Evolutionary conservation across 2,888 invertebrate species (phyloP).

Genomic region (Megastigmus dorsalis): DNA sequence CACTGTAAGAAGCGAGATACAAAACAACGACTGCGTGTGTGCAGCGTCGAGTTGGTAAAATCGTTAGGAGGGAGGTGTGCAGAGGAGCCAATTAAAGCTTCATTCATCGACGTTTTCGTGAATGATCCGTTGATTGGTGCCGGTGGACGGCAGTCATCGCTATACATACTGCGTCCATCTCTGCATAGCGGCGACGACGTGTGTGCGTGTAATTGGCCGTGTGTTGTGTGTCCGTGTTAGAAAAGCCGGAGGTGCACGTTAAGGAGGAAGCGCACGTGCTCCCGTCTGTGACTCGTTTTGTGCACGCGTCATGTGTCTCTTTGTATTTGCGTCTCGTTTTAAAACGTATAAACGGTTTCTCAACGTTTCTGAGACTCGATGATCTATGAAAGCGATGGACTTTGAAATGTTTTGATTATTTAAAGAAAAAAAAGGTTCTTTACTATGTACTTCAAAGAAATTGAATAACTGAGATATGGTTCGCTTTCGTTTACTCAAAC

Average conservation of each 20-base stretch:
- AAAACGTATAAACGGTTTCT: no score
- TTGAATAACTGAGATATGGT: no score
- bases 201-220: neutral
- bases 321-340: no score
- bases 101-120: constrained; percentile 48
- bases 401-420: no score
- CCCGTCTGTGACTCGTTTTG: no score
- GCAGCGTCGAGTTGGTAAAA: neutral
- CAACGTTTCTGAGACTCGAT: no score
- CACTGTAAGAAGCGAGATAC: neutral
- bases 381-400: no score
- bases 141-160: no score
- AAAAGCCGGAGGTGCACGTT: neutral
- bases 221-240: neutral
- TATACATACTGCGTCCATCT: no score
- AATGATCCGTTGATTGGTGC: constrained; percentile 35
- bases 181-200: neutral
- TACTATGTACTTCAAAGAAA: no score
- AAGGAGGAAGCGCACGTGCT: constrained; percentile 22
- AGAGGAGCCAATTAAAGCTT: constrained; percentile 38
- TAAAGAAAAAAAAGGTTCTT: neutral
- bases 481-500: no score
- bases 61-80: neutral
- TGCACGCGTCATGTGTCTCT: no score
- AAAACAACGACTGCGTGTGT: neutral